These are phyloP conservation scores for Fringilla coelebs DNA, from an alignment of 2,797 vertebrate species.

Conservation along the genomic window DNA sequence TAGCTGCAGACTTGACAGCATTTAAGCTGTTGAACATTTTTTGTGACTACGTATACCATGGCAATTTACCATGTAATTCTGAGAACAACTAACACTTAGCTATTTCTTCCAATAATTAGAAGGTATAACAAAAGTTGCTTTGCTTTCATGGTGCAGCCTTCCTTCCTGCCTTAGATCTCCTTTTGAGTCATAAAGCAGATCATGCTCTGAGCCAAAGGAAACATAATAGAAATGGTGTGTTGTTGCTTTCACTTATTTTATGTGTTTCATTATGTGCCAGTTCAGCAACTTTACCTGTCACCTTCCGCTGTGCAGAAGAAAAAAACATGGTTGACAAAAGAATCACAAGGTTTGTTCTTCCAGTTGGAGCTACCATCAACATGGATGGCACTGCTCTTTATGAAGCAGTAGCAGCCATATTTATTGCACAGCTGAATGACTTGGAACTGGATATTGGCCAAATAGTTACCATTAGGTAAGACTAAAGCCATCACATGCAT, in stretches of 20 bases:
- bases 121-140: not conserved
- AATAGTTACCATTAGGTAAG: constrained; percentile 94
- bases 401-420: constrained; percentile 94
- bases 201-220: not conserved
- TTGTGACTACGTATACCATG: not conserved
- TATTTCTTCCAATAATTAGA: not conserved
- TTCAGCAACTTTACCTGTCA: constrained; percentile 95
- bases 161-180: not conserved
- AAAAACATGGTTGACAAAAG: constrained; percentile 92
- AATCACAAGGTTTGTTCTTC: constrained; percentile 95
- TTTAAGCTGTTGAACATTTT: not conserved
- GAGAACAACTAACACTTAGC: not conserved
- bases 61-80: not conserved
- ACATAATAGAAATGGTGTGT: not conserved
- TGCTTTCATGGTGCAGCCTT: not conserved
- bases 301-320: constrained; percentile 94
- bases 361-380: constrained; percentile 96
- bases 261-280: constrained; percentile 69
- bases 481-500: not conserved
- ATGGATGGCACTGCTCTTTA: constrained; percentile 98
- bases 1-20: not conserved
- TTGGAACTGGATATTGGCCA: constrained; percentile 87
- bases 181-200: not conserved
- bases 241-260: not conserved
- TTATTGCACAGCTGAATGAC: constrained; percentile 94